Evolutionary conservation across 53 echinoderm and acorn worm species (phyloP), one percentile per base, ranked within the genome.

Genomic region (Hippasteria phrygiana): DNA sequence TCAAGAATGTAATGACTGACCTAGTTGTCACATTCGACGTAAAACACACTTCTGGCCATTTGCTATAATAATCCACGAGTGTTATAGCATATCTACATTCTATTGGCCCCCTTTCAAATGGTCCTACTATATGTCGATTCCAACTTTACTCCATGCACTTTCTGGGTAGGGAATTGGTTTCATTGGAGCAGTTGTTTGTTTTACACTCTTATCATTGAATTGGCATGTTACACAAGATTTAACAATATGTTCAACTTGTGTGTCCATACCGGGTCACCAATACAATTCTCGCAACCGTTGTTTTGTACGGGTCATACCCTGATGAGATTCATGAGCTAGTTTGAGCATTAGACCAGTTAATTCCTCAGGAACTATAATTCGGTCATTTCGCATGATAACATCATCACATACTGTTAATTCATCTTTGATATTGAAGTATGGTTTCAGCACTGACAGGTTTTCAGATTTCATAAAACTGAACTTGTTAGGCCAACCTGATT

Each of bases 191-290:
- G 13, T 33, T 40, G 14, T 74, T 39, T 74, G 56, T 47, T 87
- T 74, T 20, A 62, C 74, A 54, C 55, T 73, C 59, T 74, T 87
- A 43, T 87, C 74, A 72, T 73, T 87, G 12, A 50, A 53, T 36
- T 74, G 87, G 36, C 75, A 87, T 13, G 62, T 51, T 34, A 56
- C 54, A 87, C 87, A 87, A 12, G 55, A 55, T 37, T 62, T 55
- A 39, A 87, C 43, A 41, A 74, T 37, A 14, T 41, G 27, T 74
- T 87, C 74, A 65, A 56, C 75, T 62, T 56, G 82, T 55, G 29
- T 39, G 45, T 95, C 95, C 81, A 95, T 88, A 11, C 38, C 29
- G 16, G 91, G 95, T 93, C 93, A 95, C 91, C 93, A 90, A 51
- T 93, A 91, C 6, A 81, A 64, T 50, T 91, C 78, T 24, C 95